Base-by-base conservation (phyloP, 2,113 vertebrate genomes). In the Lucifuga dentata region DNA sequence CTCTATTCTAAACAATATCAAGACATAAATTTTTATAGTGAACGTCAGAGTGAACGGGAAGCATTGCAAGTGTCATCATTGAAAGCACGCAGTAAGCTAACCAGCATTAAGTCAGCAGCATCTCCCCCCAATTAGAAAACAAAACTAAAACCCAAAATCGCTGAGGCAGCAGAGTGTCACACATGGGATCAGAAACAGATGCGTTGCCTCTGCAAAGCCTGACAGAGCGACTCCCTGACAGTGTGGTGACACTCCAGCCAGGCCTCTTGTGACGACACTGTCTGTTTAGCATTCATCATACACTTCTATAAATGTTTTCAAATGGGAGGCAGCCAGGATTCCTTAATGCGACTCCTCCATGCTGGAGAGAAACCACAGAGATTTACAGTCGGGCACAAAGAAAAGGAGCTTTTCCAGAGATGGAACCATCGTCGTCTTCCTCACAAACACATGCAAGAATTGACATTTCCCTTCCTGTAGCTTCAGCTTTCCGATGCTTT, bases 401-500 rank as follows among this genome's bases (percentile, higher is more conserved):
- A 49, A 65, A 41, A 65, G 57, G 32, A 55, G 3, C 26, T 21
- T 61, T 59, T 60, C 59, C 41, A 82, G 32, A 52, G 73, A 59
- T 33, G 32, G 41, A 63, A 70, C 69, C 35, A 29, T 45, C 63
- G 23, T 68, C 68, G 12, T 73, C 46, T 46, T 78, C 63, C 46
- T 53, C 59, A 35, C 40, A 29, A 13, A 55, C 19, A 50, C 19
- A 51, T 35, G 40, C 46, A 51, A 48, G 39, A 55, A 50, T 46
- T 45, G 23, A 29, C 56, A 70, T 74, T 66, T 82, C 63, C 39
- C 51, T 76, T 89, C 76, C 72, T 89, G 82, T 78, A 77, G 68
- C 67, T 80, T 88, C 61, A 58, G 57, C 81, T 90, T 61, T 41
- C 56, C 75, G 39, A 70, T 71, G 70, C 76, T 88, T 93, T 92